phyloP scores from a whole-genome alignment of 2,888 invertebrate genomes.

The Leucophenga maculata region DNA sequence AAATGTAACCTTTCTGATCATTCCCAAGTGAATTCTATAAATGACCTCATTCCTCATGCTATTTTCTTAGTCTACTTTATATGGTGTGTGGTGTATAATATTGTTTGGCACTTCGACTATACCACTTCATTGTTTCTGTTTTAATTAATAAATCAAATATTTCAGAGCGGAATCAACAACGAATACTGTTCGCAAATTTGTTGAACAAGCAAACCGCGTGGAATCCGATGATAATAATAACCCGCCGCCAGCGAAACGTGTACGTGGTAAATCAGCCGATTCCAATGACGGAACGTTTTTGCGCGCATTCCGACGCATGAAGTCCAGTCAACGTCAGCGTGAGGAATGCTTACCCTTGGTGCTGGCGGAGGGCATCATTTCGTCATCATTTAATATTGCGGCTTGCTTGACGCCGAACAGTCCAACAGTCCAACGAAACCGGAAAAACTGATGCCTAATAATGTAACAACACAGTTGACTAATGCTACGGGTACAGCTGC shows the following conservation, averaged over 20 bases:
- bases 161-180: conserved; percentile 50
- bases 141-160: too few relatives aligned
- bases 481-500: not conserved
- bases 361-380: conserved; percentile 57
- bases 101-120: too few relatives aligned
- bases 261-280: conserved; percentile 39
- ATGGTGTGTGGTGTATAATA: too few relatives aligned
- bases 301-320: conserved; percentile 38
- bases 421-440: not conserved
- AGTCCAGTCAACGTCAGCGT: conserved; percentile 6
- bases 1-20: too few relatives aligned
- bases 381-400: conserved; percentile 54
- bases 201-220: not conserved
- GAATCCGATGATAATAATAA: conserved; percentile 16
- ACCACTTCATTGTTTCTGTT: too few relatives aligned
- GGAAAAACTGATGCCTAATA: not conserved
- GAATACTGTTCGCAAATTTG: conserved; percentile 26
- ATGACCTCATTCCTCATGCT: too few relatives aligned
- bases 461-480: not conserved
- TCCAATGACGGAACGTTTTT: conserved; percentile 42
- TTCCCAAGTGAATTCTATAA: too few relatives aligned
- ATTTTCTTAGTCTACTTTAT: too few relatives aligned
- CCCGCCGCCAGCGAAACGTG: conserved; percentile 43
- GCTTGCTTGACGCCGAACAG: conserved; percentile 45
- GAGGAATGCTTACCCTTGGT: conserved; percentile 50